phyloP scores from a whole-genome alignment of 2,888 invertebrate species.

The Dexiosoma caninum region DNA sequence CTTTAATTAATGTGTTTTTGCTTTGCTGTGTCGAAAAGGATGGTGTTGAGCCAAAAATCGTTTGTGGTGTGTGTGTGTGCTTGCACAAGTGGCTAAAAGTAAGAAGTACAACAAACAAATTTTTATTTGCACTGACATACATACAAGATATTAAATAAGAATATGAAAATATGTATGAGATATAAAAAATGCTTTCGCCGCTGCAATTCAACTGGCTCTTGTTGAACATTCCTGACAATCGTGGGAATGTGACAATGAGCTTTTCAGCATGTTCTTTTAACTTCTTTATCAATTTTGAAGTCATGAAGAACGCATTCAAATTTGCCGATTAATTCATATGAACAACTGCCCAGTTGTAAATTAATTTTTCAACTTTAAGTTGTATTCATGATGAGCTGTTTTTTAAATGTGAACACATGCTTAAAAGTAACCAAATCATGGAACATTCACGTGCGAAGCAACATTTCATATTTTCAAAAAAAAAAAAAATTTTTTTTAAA shows the following conservation, averaged over 20 bases:
- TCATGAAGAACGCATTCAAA: too few relatives aligned
- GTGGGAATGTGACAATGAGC: conserved; percentile 47
- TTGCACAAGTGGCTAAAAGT: conserved; percentile 32
- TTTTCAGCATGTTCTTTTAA: too few relatives aligned
- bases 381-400: too few relatives aligned
- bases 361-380: too few relatives aligned
- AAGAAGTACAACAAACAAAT: conserved; percentile 3
- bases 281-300: neutral
- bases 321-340: too few relatives aligned
- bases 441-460: too few relatives aligned
- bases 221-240: conserved; percentile 20
- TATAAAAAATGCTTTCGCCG: conserved; percentile 29
- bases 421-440: too few relatives aligned
- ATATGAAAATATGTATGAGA: conserved; percentile 24
- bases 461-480: too few relatives aligned
- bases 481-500: too few relatives aligned
- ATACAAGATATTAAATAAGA: conserved; percentile 35
- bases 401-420: too few relatives aligned
- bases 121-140: conserved; percentile 46
- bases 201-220: conserved; percentile 39
- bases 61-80: neutral
- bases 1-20: neutral
- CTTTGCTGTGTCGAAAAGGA: neutral
- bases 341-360: too few relatives aligned
- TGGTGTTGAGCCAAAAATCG: conserved; percentile 28